A percentile compares a stretch with the other conserved stretches of the same genome.
phyloP scores from a whole-genome alignment of 2,113 vertebrate species.

The Pangasianodon hypophthalmus region DNA sequence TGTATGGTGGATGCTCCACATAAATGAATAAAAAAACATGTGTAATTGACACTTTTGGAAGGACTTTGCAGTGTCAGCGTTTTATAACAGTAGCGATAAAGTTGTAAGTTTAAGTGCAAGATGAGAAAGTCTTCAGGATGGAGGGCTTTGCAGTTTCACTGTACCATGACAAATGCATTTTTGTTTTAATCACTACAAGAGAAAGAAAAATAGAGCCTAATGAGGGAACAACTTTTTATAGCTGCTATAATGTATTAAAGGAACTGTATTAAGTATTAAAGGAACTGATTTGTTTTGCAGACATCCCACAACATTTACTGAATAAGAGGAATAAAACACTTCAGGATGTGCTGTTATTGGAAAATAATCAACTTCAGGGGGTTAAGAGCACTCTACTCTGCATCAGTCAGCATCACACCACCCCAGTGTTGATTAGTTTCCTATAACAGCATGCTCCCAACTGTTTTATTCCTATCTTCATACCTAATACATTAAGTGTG shows the following conservation, averaged over 20 bases:
- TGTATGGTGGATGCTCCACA: background rate
- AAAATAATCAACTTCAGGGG: too few relatives aligned
- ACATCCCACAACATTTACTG: too few relatives aligned
- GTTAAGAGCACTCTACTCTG: too few relatives aligned
- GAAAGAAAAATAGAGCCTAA: background rate
- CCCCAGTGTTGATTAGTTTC: background rate
- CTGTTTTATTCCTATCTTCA: too few relatives aligned
- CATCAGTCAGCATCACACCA: background rate
- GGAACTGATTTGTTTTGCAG: too few relatives aligned
- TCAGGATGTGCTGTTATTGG: too few relatives aligned
- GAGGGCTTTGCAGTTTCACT: background rate
- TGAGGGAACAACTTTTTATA: background rate
- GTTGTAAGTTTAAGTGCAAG: background rate
- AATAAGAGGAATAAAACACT: too few relatives aligned
- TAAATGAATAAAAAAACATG: background rate
- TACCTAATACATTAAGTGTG: too few relatives aligned
- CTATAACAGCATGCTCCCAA: background rate
- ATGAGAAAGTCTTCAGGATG: too few relatives aligned
- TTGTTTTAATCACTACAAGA: background rate
- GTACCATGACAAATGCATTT: background rate
- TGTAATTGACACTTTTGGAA: background rate
- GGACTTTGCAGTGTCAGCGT: background rate
- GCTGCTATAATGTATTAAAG: too few relatives aligned
- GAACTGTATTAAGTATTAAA: too few relatives aligned
- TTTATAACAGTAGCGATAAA: background rate